Conservation (phyloP, 2,113 vertebrate genomes). For the Origma solitaria region DNA sequence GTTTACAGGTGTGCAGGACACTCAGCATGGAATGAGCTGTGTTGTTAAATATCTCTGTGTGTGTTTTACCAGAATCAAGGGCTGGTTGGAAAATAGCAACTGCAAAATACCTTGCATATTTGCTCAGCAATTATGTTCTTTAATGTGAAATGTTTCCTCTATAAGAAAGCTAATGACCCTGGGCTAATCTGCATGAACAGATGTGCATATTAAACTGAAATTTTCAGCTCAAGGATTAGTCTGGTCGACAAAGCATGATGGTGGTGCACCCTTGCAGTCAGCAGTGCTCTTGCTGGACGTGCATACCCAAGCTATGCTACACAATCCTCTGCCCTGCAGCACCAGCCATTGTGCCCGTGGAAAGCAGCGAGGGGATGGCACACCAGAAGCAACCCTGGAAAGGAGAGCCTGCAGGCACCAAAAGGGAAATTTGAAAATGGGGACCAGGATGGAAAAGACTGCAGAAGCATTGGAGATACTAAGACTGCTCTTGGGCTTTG, state of each 20-base stretch:
- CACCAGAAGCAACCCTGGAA: background rate
- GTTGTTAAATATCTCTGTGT: background rate
- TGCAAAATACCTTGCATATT: slow-evolving; percentile 22
- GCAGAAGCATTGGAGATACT: background rate
- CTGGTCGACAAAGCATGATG: background rate
- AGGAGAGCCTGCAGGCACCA: background rate
- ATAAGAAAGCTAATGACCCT: background rate
- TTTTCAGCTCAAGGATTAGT: background rate
- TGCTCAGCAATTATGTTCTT: background rate
- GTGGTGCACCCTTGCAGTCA: background rate
- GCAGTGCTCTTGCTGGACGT: background rate
- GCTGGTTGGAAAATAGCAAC: background rate
- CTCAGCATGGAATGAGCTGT: background rate
- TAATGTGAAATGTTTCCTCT: background rate
- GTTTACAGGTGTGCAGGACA: background rate
- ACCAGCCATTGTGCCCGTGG: background rate
- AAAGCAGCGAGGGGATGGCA: background rate
- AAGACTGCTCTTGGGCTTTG: background rate
- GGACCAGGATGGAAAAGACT: background rate
- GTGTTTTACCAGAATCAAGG: background rate
- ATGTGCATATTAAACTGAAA: background rate
- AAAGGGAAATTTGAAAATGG: background rate
- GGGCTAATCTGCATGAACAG: background rate
- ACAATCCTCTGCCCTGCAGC: background rate
- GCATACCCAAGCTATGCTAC: background rate